These are phyloP conservation scores for Montifringilla adamsi DNA, from an alignment of 2,113 vertebrate species.

Conservation along the genomic window DNA sequence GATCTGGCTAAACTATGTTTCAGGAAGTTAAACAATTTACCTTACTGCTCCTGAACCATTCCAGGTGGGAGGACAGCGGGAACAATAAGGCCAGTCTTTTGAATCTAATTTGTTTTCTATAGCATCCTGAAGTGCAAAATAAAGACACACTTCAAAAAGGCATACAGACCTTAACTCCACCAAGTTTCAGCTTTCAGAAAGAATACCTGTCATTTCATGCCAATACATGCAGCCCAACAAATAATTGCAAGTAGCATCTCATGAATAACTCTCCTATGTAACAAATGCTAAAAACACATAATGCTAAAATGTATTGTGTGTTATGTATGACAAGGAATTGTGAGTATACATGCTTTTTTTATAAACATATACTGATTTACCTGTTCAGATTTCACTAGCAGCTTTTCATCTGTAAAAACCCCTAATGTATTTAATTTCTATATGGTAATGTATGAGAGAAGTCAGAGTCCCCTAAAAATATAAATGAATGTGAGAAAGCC, in stretches of 20 bases:
- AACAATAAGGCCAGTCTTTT: slow-evolving; percentile 91
- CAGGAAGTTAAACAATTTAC: slow-evolving; percentile 57
- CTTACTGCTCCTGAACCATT: slow-evolving; percentile 93
- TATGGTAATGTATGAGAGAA: not conserved
- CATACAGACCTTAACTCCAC: not conserved
- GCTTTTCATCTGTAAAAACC: not conserved
- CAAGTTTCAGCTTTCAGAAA: not conserved
- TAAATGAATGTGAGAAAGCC: not conserved
- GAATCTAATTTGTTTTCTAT: slow-evolving; percentile 93
- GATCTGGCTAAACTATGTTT: not conserved
- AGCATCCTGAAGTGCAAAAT: slow-evolving; percentile 77
- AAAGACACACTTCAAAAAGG: not conserved
- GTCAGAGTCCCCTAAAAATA: not conserved
- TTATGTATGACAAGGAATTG: not conserved
- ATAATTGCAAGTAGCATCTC: not conserved
- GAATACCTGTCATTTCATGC: not conserved
- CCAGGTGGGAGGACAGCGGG: slow-evolving; percentile 88
- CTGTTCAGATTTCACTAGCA: not conserved
- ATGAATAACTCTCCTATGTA: not conserved
- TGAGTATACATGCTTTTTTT: not conserved
- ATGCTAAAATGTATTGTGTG: not conserved
- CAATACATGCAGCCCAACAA: not conserved
- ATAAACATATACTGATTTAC: not conserved
- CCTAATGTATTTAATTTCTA: not conserved
- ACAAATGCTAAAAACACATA: not conserved